Conservation (phyloP, 2,113 vertebrate species). For the Dasyurus viverrinus region DNA sequence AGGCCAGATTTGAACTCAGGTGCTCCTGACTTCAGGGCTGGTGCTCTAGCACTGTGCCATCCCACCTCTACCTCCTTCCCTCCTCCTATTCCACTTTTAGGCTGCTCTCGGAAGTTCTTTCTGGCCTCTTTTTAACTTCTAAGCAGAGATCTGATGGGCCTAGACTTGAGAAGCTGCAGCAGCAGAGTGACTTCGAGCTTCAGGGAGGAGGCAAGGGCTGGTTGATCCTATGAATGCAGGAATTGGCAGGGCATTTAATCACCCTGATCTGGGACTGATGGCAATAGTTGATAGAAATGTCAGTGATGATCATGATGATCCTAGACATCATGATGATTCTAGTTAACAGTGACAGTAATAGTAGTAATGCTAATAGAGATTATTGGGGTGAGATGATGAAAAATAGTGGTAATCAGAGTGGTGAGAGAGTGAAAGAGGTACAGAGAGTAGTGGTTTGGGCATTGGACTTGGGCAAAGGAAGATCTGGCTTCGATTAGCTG, state of each 20-base stretch:
- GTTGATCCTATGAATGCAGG: neutral
- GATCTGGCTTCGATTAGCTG: neutral
- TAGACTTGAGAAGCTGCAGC: neutral
- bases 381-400: neutral
- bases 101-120: neutral
- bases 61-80: too few species aligned
- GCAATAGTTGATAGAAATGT: neutral
- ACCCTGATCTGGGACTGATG: neutral
- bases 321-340: neutral
- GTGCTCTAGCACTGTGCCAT: too few species aligned
- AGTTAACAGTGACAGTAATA: neutral
- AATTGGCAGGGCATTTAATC: neutral
- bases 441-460: neutral
- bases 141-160: neutral
- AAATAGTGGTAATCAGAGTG: neutral
- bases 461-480: too few species aligned
- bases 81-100: neutral
- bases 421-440: neutral
- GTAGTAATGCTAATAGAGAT: neutral
- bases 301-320: neutral
- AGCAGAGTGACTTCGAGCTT: neutral
- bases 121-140: neutral
- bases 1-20: too few species aligned
- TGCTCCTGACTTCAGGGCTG: too few species aligned
- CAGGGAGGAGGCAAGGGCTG: neutral